phyloP scores from a whole-genome alignment of 2,113 vertebrate species.

The Cryptotis parvus region DNA sequence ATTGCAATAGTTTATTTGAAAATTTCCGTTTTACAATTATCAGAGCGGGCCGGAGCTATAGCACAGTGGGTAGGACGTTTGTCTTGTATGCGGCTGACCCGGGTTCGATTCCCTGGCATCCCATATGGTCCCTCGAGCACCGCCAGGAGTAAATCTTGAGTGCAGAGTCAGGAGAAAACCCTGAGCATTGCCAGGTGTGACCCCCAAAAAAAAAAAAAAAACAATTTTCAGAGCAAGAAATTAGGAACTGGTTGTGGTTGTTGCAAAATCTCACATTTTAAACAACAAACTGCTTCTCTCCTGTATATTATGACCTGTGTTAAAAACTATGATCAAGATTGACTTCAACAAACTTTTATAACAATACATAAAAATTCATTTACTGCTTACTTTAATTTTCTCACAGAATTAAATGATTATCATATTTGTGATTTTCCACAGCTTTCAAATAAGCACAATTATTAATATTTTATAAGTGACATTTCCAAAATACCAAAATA shows the following conservation, averaged over 20 bases:
- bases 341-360: not conserved
- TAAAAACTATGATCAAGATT: not conserved
- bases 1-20: too few relatives aligned
- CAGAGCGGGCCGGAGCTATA: too few relatives aligned
- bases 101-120: too few relatives aligned
- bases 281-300: not conserved
- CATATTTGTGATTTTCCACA: not conserved
- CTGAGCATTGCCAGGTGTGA: too few relatives aligned
- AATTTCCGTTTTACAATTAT: not conserved
- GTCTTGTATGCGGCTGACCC: too few relatives aligned
- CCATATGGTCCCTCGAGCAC: too few relatives aligned
- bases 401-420: not conserved
- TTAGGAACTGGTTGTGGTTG: not conserved
- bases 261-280: not conserved
- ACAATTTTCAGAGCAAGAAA: too few relatives aligned
- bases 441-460: not conserved
- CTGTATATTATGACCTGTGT: not conserved
- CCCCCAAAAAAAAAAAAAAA: too few relatives aligned
- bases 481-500: slow-evolving; percentile 11
- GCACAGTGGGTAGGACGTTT: too few relatives aligned
- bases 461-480: not conserved
- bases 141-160: too few relatives aligned
- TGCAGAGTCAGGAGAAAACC: too few relatives aligned
- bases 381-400: not conserved
- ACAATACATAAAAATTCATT: not conserved